These are phyloP conservation scores for Tragelaphus buxtoni DNA, from an alignment of 2,113 vertebrate species.

Conservation along the genomic window DNA sequence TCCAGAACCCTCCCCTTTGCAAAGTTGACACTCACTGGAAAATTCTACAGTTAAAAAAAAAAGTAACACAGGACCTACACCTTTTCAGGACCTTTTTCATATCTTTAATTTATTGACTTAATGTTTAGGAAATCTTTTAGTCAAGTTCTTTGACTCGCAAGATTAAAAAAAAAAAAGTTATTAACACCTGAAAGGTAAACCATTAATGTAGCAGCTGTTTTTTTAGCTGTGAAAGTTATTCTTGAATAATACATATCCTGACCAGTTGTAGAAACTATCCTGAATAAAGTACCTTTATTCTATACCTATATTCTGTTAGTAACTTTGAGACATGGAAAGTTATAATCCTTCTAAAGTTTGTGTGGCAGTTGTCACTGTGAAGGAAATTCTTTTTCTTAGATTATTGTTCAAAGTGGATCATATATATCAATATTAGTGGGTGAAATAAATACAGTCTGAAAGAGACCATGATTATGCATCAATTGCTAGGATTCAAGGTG, in stretches of 20 bases:
- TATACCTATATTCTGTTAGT: neutral
- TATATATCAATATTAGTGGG: neutral
- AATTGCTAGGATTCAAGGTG: neutral
- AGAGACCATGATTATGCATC: neutral
- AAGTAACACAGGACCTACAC: neutral
- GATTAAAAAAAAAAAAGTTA: neutral
- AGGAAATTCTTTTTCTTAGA: neutral
- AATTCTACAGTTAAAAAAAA: neutral
- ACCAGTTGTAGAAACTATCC: neutral
- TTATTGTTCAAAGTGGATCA: neutral
- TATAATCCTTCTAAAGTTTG: neutral
- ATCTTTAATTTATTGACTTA: neutral
- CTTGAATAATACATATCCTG: slow-evolving; percentile 2
- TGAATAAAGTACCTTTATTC: neutral
- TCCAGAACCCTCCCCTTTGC: neutral
- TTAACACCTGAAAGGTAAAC: neutral
- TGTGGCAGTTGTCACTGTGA: neutral
- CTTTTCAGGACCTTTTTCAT: neutral
- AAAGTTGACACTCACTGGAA: neutral
- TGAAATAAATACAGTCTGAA: neutral
- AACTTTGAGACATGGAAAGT: neutral
- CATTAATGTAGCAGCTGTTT: neutral
- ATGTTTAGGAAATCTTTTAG: slow-evolving; percentile 1
- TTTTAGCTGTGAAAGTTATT: neutral
- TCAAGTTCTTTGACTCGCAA: neutral